Base-by-base conservation (phyloP, 2,797 vertebrate genomes). In the Sebastes taczanowskii region DNA sequence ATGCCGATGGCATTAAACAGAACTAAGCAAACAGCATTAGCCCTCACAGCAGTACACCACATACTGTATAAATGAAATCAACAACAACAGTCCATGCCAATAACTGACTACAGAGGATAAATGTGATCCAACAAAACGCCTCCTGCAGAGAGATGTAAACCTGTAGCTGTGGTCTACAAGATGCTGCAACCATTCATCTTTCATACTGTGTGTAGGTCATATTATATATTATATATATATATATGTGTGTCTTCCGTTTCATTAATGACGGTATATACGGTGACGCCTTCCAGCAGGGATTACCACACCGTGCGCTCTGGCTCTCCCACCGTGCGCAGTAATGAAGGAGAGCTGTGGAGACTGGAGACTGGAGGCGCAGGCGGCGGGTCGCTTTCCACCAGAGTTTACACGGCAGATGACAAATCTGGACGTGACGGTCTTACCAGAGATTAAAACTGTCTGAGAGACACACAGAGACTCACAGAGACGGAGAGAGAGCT, bases 281-380 rank as follows among this genome's bases (percentile, higher is more conserved):
- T 86, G 89, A 81, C 25, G 74, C 79, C 90, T 86, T 92, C 86
- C 90, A 88, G 81, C 83, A 74, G 87, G 88, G 93, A 93, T 94
- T 90, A 91, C 86, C 77, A 70, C 84, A 73, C 87, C 34, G 78
- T 81, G 86, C 52, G 79, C 83, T 75, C 63, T 77, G 77, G 87
- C 83, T 84, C 82, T 70, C 89, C 93, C 75, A 81, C 88, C 7
- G 87, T 7, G 93, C 34, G 13, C 74, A 61, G 80, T 94, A 94
- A 95, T 93, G 92, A 94, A 89, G 86, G 70, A 61, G 68, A 70
- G 81, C 77, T 67, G 86, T 62, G 35, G 85, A 80, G 84, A 60
- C 64, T 62, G 32, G 85, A 80, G 84, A 60, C 67, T 80, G 80
- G 73, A 79, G 83, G 81, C 23, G 7, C 69, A 77, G 78, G 70